Evolutionary conservation across 2,113 vertebrate genomes (phyloP).

Genomic region (Gymnogyps californianus): DNA sequence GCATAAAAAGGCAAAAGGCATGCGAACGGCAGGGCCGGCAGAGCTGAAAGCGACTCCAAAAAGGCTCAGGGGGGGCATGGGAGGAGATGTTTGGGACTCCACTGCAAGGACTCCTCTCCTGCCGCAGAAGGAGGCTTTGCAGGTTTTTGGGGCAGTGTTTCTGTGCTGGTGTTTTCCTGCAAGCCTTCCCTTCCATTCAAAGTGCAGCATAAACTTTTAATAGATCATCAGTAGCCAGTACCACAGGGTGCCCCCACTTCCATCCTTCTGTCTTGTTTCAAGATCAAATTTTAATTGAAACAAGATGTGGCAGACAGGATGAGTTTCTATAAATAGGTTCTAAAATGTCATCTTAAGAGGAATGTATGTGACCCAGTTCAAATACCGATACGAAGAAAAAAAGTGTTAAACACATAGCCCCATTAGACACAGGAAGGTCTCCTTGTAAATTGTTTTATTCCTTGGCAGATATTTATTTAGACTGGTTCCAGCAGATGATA

Average conservation of each 20-base stretch:
- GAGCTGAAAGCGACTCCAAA: neutral
- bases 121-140: neutral
- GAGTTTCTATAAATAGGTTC: neutral
- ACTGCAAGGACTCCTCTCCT: neutral
- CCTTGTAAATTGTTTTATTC: neutral
- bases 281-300: slow-evolving; percentile 47
- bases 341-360: slow-evolving; percentile 2
- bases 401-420: neutral
- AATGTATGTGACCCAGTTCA: slow-evolving; percentile 12
- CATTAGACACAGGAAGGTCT: neutral
- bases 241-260: neutral
- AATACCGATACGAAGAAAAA: neutral
- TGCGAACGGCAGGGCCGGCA: neutral
- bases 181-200: neutral
- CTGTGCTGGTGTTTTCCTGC: neutral
- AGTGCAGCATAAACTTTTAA: neutral
- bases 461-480: neutral
- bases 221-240: neutral
- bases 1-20: neutral
- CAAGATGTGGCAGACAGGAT: neutral
- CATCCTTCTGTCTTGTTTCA: slow-evolving; percentile 1
- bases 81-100: neutral
- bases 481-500: neutral
- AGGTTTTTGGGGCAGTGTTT: neutral
- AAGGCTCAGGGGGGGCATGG: neutral